Conservation (phyloP, 2,888 invertebrate genomes). For the Melipona beecheii region DNA sequence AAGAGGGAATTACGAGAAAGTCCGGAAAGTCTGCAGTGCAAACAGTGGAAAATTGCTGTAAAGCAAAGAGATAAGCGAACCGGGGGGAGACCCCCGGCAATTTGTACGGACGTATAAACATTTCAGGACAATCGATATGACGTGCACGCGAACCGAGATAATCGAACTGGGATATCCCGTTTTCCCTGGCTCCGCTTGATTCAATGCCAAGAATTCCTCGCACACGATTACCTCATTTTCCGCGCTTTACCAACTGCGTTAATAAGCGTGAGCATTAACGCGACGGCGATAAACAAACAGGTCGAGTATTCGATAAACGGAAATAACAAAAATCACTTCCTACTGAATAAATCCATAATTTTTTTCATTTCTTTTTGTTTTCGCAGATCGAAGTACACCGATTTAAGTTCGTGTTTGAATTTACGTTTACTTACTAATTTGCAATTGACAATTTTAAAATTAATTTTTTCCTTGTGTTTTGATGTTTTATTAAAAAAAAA, state of each 20-base stretch:
- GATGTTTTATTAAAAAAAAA: no score
- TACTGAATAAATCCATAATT: no score
- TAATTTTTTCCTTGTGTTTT: no score
- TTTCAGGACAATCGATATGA: slow-evolving; percentile 25
- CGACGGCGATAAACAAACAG: slow-evolving; percentile 8
- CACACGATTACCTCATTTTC: slow-evolving; percentile 5
- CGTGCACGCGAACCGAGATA: slow-evolving; percentile 35
- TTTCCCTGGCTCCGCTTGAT: slow-evolving; percentile 46
- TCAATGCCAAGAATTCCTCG: slow-evolving; percentile 59
- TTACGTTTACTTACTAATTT: no score
- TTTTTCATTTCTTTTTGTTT: neutral
- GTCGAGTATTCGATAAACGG: slow-evolving; percentile 16
- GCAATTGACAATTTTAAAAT: no score
- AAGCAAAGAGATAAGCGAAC: slow-evolving; percentile 29
- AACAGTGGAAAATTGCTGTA: slow-evolving; percentile 1
- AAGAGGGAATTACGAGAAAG: no score
- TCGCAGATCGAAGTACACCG: no score
- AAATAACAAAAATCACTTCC: neutral
- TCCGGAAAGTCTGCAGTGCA: neutral
- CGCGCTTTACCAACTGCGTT: slow-evolving; percentile 33
- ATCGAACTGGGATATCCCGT: slow-evolving; percentile 52
- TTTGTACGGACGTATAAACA: slow-evolving; percentile 19
- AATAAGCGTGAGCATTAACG: slow-evolving; percentile 32
- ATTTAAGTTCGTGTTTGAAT: no score
- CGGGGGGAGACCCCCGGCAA: neutral